Conservation (phyloP, 2,797 vertebrate genomes). For the Anguilla anguilla region DNA sequence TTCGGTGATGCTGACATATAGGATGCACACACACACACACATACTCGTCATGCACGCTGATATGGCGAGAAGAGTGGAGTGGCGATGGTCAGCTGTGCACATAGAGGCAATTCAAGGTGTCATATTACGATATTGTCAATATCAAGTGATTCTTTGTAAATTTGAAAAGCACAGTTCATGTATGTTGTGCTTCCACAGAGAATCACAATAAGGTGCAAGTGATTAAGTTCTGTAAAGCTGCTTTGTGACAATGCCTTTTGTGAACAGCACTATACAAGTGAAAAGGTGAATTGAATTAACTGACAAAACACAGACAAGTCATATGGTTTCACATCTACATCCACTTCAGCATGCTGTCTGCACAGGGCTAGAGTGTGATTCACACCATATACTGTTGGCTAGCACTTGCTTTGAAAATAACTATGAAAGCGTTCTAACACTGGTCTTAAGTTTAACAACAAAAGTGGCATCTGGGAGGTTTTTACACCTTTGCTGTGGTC, state of each 20-base stretch:
- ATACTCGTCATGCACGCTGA: no score
- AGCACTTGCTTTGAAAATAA: not conserved
- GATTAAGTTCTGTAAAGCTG: not conserved
- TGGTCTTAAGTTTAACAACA: not conserved
- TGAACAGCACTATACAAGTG: not conserved
- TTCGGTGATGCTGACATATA: not conserved
- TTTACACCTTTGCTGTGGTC: not conserved
- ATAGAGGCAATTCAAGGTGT: no score
- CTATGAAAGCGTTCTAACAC: not conserved
- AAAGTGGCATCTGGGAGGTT: not conserved
- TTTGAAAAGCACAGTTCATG: no score
- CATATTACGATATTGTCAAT: no score
- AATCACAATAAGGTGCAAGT: not conserved
- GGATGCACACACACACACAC: no score
- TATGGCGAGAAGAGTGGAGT: no score
- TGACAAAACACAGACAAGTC: no score
- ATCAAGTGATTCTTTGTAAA: no score
- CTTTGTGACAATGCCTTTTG: not conserved
- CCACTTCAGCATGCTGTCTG: no score
- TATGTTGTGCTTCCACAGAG: not conserved
- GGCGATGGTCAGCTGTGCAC: no score
- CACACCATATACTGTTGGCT: not conserved
- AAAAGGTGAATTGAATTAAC: not conserved
- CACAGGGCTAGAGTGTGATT: no score
- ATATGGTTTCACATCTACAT: no score